Conservation (phyloP, 2,797 vertebrate genomes). For the Harpagifer antarcticus region DNA sequence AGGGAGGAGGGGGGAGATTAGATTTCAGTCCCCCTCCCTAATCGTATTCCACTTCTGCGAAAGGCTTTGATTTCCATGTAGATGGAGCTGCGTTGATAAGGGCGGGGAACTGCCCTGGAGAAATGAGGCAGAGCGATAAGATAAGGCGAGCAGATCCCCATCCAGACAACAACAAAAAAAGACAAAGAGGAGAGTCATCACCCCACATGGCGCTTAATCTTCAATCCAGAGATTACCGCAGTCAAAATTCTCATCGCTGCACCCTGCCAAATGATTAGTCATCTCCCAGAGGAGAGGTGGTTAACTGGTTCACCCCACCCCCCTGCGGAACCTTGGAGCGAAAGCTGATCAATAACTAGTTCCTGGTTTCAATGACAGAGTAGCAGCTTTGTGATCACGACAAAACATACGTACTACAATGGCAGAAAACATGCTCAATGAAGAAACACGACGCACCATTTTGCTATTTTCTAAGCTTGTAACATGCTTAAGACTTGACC, state of each 20-base stretch:
- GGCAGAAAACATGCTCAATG: constrained; percentile 8
- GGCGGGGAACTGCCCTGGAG: constrained; percentile 62
- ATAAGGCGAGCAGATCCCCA: constrained; percentile 72
- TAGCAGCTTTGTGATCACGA: constrained; percentile 26
- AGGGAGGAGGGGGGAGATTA: constrained; percentile 26
- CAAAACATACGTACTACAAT: constrained; percentile 25
- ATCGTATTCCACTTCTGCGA: constrained; percentile 72
- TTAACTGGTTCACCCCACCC: constrained; percentile 40
- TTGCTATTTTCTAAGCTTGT: neutral
- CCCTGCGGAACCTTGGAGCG: constrained; percentile 21
- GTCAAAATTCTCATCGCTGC: constrained; percentile 60
- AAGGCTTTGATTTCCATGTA: constrained; percentile 80
- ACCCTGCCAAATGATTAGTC: constrained; percentile 66
- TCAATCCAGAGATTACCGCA: constrained; percentile 74
- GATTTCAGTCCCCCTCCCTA: constrained; percentile 42
- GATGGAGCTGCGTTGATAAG: constrained; percentile 71
- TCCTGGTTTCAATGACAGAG: constrained; percentile 43
- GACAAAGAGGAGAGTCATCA: constrained; percentile 71
- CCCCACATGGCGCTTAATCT: constrained; percentile 77
- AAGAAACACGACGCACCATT: neutral
- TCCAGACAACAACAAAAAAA: constrained; percentile 69
- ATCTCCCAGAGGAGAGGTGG: constrained; percentile 61
- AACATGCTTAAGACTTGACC: constrained; percentile 20
- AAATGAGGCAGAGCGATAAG: constrained; percentile 74
- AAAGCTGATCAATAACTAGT: constrained; percentile 63